These are phyloP conservation scores for Pseudochaenichthys georgianus DNA, from an alignment of 2,797 vertebrate species.

Conservation along the genomic window DNA sequence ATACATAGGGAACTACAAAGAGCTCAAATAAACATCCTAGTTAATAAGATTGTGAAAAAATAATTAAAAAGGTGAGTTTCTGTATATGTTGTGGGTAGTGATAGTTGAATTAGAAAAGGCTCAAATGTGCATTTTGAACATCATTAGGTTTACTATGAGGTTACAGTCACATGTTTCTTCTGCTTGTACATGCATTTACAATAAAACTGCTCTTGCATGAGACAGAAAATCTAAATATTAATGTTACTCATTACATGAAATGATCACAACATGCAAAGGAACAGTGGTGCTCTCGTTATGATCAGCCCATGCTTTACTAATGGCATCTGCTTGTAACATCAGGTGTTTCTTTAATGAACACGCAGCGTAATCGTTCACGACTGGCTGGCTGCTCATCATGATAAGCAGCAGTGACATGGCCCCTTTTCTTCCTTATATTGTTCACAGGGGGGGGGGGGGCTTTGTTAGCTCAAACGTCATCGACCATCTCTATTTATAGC, in stretches of 20 bases:
- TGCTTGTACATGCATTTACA: not conserved
- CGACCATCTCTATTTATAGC: slow-evolving; percentile 73
- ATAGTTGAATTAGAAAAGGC: not conserved
- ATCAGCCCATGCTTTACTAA: slow-evolving; percentile 30
- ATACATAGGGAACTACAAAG: not conserved
- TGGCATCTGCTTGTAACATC: slow-evolving; percentile 69
- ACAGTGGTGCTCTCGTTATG: slow-evolving; percentile 6
- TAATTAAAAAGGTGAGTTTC: too few species aligned
- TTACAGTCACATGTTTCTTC: not conserved
- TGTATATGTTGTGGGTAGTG: too few species aligned
- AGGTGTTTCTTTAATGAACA: slow-evolving; percentile 72
- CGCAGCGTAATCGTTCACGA: slow-evolving; percentile 50
- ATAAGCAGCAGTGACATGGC: slow-evolving; percentile 71
- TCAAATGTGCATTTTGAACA: not conserved
- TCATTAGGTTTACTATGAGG: not conserved
- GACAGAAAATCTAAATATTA: not conserved
- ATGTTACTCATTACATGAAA: slow-evolving; percentile 4
- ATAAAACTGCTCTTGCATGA: not conserved
- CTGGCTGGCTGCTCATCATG: slow-evolving; percentile 62
- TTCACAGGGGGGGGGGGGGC: slow-evolving; percentile 37
- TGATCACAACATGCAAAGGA: slow-evolving; percentile 8
- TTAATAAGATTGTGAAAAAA: too few species aligned
- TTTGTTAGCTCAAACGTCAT: slow-evolving; percentile 57
- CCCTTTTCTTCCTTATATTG: slow-evolving; percentile 67
- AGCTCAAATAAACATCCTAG: not conserved